phyloP scores from a whole-genome alignment of 1,140 invertebrate genomes.

The Brachionus calyciflorus region DNA sequence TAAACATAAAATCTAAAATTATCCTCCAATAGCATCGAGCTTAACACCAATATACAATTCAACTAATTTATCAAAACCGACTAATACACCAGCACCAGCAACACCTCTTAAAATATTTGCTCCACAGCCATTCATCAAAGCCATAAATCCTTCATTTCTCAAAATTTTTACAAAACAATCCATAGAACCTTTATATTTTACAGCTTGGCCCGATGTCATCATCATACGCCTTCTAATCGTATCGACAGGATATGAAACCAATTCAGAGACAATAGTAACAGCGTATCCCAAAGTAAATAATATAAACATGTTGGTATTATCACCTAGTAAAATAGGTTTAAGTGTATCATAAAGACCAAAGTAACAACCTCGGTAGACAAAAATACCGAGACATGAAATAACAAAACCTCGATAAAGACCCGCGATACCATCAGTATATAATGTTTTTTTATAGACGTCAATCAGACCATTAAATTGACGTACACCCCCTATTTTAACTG shows the following conservation, averaged over 20 bases:
- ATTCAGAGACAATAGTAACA: constrained; percentile 80
- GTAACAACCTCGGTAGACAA: constrained; percentile 74
- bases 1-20: too few relatives aligned
- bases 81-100: constrained; percentile 63
- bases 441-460: constrained; percentile 81
- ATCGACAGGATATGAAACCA: constrained; percentile 90
- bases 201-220: constrained; percentile 65
- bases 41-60: constrained; percentile 51
- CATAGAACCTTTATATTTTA: constrained; percentile 65
- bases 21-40: neutral
- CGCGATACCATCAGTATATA: constrained; percentile 77
- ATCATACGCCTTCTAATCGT: constrained; percentile 88
- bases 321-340: constrained; percentile 74
- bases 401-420: constrained; percentile 88
- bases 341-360: constrained; percentile 92
- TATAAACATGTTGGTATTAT: constrained; percentile 76
- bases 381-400: constrained; percentile 70
- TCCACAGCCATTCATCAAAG: constrained; percentile 64
- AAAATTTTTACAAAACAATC: constrained; percentile 64
- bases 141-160: constrained; percentile 64
- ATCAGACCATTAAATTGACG: constrained; percentile 81
- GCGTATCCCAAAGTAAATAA: constrained; percentile 76
- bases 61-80: constrained; percentile 64
- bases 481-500: constrained; percentile 64
- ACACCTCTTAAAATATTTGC: constrained; percentile 64